These are phyloP conservation scores for Platycheirus rosarum DNA, from an alignment of 2,888 invertebrate species.

Conservation along the genomic window DNA sequence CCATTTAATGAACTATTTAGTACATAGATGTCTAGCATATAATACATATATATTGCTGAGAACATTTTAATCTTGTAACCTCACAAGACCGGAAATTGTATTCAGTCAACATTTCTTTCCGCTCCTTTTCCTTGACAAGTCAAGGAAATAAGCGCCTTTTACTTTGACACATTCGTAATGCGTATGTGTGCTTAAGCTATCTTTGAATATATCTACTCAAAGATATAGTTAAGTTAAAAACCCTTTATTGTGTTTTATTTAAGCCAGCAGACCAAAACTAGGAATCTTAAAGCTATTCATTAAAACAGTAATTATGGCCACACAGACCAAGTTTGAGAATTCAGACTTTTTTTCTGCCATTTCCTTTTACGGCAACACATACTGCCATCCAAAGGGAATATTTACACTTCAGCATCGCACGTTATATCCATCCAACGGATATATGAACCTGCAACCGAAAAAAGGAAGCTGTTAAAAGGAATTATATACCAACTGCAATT, in stretches of 20 bases:
- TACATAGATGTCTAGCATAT: too few species aligned
- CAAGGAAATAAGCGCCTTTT: too few species aligned
- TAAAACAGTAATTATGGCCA: slow-evolving; percentile 57
- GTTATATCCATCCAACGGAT: not conserved
- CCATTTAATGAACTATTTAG: too few species aligned
- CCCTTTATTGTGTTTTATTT: not conserved
- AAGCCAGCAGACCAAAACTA: not conserved
- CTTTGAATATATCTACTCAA: too few species aligned
- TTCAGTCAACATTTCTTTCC: too few species aligned
- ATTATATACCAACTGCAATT: slow-evolving; percentile 64
- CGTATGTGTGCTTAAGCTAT: too few species aligned
- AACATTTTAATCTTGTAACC: too few species aligned
- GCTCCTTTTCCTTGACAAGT: too few species aligned
- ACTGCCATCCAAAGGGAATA: slow-evolving; percentile 48
- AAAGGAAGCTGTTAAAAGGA: slow-evolving; percentile 57
- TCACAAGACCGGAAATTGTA: too few species aligned
- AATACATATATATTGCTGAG: too few species aligned
- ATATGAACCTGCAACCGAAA: slow-evolving; percentile 36
- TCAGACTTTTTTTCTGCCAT: slow-evolving; percentile 30
- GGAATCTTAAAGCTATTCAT: slow-evolving; percentile 38
- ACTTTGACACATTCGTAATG: too few species aligned
- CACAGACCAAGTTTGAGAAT: slow-evolving; percentile 51
- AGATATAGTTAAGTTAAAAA: too few species aligned
- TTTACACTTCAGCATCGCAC: slow-evolving; percentile 39
- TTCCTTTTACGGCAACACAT: slow-evolving; percentile 34